Percentiles rank a stretch among this genome's conserved stretches.
Conservation (phyloP, 2,888 invertebrate species). For the Dioctria linearis region DNA sequence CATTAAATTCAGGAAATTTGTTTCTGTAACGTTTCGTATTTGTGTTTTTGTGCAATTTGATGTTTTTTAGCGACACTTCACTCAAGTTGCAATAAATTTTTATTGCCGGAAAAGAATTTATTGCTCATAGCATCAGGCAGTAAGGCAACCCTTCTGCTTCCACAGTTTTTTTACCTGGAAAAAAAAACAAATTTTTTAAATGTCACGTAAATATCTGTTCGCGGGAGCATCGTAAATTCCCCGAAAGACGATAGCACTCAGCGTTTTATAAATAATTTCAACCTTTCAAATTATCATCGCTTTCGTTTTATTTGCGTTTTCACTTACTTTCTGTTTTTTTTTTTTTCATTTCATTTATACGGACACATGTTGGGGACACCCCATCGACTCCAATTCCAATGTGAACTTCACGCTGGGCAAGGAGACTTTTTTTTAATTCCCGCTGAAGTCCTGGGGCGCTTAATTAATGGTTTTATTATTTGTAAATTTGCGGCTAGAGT, state of each 20-base stretch:
- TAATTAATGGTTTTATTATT: constrained; percentile 53
- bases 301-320: constrained; percentile 50
- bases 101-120: constrained; percentile 42
- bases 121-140: neutral
- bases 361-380: constrained; percentile 37
- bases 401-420: constrained; percentile 47
- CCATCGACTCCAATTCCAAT: constrained; percentile 49
- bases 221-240: constrained; percentile 30
- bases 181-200: constrained; percentile 15
- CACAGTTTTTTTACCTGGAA: neutral
- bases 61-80: constrained; percentile 31
- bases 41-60: constrained; percentile 31
- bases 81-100: constrained; percentile 48
- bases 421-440: constrained; percentile 45
- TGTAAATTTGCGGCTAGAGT: constrained; percentile 51
- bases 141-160: constrained; percentile 19
- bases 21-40: neutral
- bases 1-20: neutral
- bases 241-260: constrained; percentile 41
- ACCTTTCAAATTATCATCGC: constrained; percentile 51
- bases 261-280: constrained; percentile 45
- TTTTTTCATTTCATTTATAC: constrained; percentile 34
- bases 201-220: constrained; percentile 47
- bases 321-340: neutral
- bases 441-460: constrained; percentile 47